Conservation (phyloP, 2,888 invertebrate genomes). For the Drosophila cognata region DNA sequence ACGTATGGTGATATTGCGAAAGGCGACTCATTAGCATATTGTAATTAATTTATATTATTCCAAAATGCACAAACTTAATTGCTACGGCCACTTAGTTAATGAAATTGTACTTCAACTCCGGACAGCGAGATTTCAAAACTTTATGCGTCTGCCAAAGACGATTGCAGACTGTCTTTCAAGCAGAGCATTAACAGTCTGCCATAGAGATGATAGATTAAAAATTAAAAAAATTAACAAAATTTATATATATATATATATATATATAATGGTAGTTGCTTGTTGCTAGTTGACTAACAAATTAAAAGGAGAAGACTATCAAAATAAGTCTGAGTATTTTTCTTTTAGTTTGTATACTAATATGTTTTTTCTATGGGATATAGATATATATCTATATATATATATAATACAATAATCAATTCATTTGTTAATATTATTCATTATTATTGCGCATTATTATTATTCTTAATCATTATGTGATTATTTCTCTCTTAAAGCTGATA, state of each 20-base stretch:
- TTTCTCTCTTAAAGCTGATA: neutral
- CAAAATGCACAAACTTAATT: slow-evolving; percentile 79
- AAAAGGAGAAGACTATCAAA: neutral
- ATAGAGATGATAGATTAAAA: neutral
- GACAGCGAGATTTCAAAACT: slow-evolving; percentile 38
- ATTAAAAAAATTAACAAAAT: neutral
- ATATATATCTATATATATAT: too few relatives aligned
- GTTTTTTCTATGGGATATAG: neutral
- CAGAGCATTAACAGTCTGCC: slow-evolving; percentile 19
- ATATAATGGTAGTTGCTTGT: neutral
- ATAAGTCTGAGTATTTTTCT: neutral
- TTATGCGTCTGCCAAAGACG: slow-evolving; percentile 37
- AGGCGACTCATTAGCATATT: slow-evolving; percentile 76
- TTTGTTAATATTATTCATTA: neutral
- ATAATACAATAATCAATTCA: neutral
- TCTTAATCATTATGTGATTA: neutral
- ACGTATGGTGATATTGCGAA: slow-evolving; percentile 46
- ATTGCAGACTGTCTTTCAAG: slow-evolving; percentile 22
- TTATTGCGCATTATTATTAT: neutral
- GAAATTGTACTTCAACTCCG: slow-evolving; percentile 69
- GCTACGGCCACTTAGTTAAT: slow-evolving; percentile 78
- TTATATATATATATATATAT: neutral
- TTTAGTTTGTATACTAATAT: neutral
- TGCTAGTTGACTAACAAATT: neutral
- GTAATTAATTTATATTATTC: slow-evolving; percentile 80